These are phyloP conservation scores for Drosophila bocki DNA, from an alignment of 1,140 invertebrate genomes.

Conservation along the genomic window DNA sequence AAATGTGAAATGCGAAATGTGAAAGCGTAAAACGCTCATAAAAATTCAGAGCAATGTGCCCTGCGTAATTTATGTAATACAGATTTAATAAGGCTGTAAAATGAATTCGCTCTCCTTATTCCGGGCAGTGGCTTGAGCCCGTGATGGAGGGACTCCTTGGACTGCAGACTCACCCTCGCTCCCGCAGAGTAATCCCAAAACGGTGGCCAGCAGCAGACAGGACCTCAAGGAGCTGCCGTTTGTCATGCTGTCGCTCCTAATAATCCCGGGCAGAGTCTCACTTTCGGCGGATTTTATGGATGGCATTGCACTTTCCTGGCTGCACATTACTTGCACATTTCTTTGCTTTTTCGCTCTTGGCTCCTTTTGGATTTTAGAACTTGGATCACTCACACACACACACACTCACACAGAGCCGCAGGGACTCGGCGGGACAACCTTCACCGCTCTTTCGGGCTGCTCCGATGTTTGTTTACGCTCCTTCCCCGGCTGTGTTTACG, in stretches of 20 bases:
- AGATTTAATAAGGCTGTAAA: slow-evolving; percentile 63
- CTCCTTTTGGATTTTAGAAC: slow-evolving; percentile 6
- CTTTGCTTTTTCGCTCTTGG: slow-evolving; percentile 17
- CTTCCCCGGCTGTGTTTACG: slow-evolving; percentile 39
- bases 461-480: slow-evolving; percentile 40
- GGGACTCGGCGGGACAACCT: slow-evolving; percentile 18
- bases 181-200: slow-evolving; percentile 63
- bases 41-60: slow-evolving; percentile 50
- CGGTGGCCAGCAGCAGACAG: slow-evolving; percentile 60
- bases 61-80: slow-evolving; percentile 55
- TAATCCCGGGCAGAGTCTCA: slow-evolving; percentile 50
- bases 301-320: slow-evolving; percentile 60
- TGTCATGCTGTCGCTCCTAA: slow-evolving; percentile 61
- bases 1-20: slow-evolving; percentile 47
- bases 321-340: slow-evolving; percentile 66
- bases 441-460: slow-evolving; percentile 21
- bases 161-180: slow-evolving; percentile 55
- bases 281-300: slow-evolving; percentile 57
- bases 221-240: slow-evolving; percentile 61
- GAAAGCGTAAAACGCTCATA: slow-evolving; percentile 45
- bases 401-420: slow-evolving; percentile 20
- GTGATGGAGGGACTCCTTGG: slow-evolving; percentile 21
- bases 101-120: slow-evolving; percentile 33
- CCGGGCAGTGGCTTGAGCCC: slow-evolving; percentile 23
- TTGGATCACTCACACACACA: slow-evolving; percentile 26